These are phyloP conservation scores for Climacteris rufus DNA, from an alignment of 2,113 vertebrate species.

Conservation along the genomic window DNA sequence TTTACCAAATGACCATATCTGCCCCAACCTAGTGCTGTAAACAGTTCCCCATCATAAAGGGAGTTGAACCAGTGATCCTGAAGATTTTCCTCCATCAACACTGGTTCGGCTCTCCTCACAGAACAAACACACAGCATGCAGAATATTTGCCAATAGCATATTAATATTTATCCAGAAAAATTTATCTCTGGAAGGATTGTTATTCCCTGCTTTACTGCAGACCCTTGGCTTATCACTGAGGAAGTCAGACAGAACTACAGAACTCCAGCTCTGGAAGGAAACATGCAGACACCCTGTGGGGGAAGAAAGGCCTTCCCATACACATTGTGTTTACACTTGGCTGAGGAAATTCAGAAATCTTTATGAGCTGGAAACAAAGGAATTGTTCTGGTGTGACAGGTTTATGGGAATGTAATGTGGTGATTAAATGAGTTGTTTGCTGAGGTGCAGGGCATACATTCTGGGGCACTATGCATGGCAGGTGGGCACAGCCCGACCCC, in stretches of 20 bases:
- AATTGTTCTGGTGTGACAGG: neutral
- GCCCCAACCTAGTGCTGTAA: neutral
- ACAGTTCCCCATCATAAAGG: neutral
- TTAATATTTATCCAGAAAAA: neutral
- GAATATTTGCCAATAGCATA: neutral
- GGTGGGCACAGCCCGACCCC: neutral
- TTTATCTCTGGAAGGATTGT: neutral
- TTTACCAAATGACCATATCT: neutral
- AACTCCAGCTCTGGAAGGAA: neutral
- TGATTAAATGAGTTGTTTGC: neutral
- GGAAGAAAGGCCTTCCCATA: neutral
- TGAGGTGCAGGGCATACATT: neutral
- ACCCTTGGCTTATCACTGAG: neutral
- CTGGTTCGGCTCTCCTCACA: neutral
- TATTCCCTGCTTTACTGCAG: neutral
- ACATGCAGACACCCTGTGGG: rapidly evolving
- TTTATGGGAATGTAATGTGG: slow-evolving; percentile 26
- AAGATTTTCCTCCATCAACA: neutral
- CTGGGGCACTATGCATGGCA: neutral
- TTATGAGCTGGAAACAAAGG: slow-evolving; percentile 43
- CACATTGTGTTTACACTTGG: neutral
- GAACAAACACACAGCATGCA: neutral
- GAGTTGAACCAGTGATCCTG: neutral
- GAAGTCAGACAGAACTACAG: neutral
- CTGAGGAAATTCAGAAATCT: slow-evolving; percentile 2